phyloP scores from a whole-genome alignment of 2,797 vertebrate species.

The Pipistrellus kuhlii region DNA sequence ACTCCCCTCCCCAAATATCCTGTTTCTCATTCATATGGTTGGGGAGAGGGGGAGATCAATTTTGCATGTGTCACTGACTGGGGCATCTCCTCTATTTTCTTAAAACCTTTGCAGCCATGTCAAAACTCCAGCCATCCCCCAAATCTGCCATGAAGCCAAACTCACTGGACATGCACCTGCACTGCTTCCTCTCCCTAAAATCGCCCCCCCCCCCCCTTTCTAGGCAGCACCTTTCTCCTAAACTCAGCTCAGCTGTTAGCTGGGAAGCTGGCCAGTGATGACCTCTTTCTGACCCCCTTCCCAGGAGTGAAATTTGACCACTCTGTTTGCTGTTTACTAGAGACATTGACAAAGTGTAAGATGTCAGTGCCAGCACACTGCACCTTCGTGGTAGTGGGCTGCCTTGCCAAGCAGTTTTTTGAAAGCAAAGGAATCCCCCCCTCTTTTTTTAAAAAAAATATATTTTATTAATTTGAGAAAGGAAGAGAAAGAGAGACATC shows the following conservation, averaged over 20 bases:
- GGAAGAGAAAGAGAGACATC: too few relatives aligned
- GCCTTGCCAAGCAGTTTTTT: background rate
- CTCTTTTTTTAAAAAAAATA: too few relatives aligned
- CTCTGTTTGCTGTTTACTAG: background rate
- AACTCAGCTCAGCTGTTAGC: background rate
- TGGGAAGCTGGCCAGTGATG: background rate
- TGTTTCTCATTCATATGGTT: fast-evolving
- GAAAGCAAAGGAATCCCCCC: background rate
- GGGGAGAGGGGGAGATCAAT: background rate
- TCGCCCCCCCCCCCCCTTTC: background rate
- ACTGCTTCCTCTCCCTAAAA: background rate
- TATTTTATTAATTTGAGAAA: too few relatives aligned
- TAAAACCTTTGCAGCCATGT: background rate
- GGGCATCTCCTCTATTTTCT: background rate
- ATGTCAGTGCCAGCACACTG: fast-evolving
- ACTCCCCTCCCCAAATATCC: background rate
- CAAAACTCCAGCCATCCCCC: background rate
- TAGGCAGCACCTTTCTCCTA: background rate
- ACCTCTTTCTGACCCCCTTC: background rate
- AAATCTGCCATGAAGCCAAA: background rate
- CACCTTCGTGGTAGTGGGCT: background rate
- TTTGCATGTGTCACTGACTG: background rate
- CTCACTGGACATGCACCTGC: background rate
- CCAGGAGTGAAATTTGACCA: background rate
- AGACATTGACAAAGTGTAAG: background rate